Evolutionary conservation across 2,888 invertebrate genomes (phyloP), one percentile per base, ranked within the genome.

Genomic region (Phalera bucephala): DNA sequence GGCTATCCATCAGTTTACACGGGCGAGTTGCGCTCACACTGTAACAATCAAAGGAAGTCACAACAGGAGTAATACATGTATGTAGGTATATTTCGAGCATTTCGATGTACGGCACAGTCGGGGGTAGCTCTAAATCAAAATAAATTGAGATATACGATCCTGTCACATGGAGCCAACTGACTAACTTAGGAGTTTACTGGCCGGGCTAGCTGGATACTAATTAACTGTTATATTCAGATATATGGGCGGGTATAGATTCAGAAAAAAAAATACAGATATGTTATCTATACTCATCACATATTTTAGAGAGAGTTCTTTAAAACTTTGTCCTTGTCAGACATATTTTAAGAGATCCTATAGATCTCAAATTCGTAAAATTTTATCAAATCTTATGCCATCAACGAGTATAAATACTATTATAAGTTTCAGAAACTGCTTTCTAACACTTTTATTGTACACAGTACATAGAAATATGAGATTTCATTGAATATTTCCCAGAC

Each of bases 81-180:
- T 17, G 34, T 34, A 31, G 30, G 28, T 25, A 25, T 25, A 10
- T 8, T 10, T 22, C 37, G 13, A 45, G 36, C 45, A 54, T 49
- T 54, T 54, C 57, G 49, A 57, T 57, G 49, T 48, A 51, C 39
- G 31, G 40, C 44, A 40, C 37, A 14, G 14, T 44, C 33, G 48
- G 27, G 39, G 41, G 36, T 31, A 33, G 50, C 52, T 40, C 54
- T 64, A 63, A 65, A 64, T 63, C 64, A 61, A 59, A 61, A 61
- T 45, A 61, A 63, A 64, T 59, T 57, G 61, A 64, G 64, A 64
- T 61, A 57, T 64, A 65, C 40, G 64, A 55, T 43, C 46, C 44
- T 59, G 63, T 59, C 64, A 58, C 50, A 39, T 37, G 39, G 35
- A 46, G 40, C 54, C 56, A 59, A 59, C 59, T 45, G 38, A 45